Evolutionary conservation across 2,888 invertebrate species (phyloP), one percentile per base, ranked within the genome.

Genomic region (Tribolium freemani): DNA sequence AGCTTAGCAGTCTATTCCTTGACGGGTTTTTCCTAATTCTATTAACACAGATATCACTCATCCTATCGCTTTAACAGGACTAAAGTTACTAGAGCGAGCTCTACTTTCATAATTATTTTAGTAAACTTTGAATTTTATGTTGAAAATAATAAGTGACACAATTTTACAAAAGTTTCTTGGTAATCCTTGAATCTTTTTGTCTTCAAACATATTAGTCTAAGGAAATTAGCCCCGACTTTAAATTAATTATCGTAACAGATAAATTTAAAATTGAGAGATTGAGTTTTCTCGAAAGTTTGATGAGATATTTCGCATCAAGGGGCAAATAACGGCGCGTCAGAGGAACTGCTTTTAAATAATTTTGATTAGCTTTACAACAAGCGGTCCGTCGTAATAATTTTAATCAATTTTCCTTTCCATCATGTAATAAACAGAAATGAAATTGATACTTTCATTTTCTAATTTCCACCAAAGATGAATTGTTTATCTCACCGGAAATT

Each of bases 251-350:
- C 30, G 26, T 16, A 31, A 56, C 54, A 56, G 26, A 56, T 56
- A 56, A 56, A 56, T 56, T 56, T 30, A 56, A 56, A 56, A 56
- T 56, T 21, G 11, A 16, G 26, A 56, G 54, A 30, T 56, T 56
- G 54, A 56, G 54, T 56, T 56, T 56, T 56, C 30, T 10, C 30
- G 5, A 51, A 56, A 56, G 54, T 56, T 56, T 56, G 54, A 56
- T 56, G 54, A 56, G 54, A 56, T 56, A 56, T 56, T 30, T 56
- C 21, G 30, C 53, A 21, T 53, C 54, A 56, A 56, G 31, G 6
- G 51, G 51, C 51, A 51, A 51, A 13, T 31, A 56, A 31, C 54
- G 1, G n/a, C n/a, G 54, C 10, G 26, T 10, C 54, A 31, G 54
- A 13, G 4, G 10, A 13, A 11, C 53, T 11, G 20, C 10, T 56